phyloP scores from a whole-genome alignment of 2,888 invertebrate species.

The Palloptera scutellata region DNA sequence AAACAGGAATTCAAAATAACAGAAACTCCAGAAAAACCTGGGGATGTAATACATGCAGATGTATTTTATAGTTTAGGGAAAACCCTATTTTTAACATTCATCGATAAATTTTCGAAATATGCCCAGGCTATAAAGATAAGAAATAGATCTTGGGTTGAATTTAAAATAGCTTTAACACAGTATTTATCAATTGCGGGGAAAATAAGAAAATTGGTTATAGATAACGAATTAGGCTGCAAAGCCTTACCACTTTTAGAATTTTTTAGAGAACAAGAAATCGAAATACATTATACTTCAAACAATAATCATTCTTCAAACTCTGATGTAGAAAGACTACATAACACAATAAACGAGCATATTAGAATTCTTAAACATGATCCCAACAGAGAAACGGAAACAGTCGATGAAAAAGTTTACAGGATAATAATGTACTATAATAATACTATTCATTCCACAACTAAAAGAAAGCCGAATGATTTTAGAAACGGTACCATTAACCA shows the following conservation, averaged over 20 bases:
- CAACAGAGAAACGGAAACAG: slow-evolving; percentile 28
- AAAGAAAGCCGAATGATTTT: slow-evolving; percentile 22
- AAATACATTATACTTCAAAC: no score
- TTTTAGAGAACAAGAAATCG: slow-evolving; percentile 24
- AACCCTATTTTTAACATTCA: slow-evolving; percentile 40
- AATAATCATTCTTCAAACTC: no score
- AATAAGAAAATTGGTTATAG: slow-evolving; percentile 31
- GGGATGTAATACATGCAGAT: slow-evolving; percentile 42
- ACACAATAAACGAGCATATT: slow-evolving; percentile 22
- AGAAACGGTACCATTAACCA: slow-evolving; percentile 8
- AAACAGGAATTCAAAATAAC: slow-evolving; percentile 4
- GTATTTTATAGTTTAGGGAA: slow-evolving; percentile 39
- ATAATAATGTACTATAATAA: slow-evolving; percentile 38
- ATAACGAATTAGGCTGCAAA: slow-evolving; percentile 39
- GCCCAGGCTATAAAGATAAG: slow-evolving; percentile 38
- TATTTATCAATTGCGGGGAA: slow-evolving; percentile 30
- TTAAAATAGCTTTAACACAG: no score
- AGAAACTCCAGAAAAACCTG: slow-evolving; percentile 42
- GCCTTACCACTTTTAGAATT: slow-evolving; percentile 31
- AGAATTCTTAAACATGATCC: slow-evolving; percentile 32
- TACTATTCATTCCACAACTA: slow-evolving; percentile 33
- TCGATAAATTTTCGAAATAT: slow-evolving; percentile 45
- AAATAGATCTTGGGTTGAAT: slow-evolving; percentile 36
- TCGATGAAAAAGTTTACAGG: slow-evolving; percentile 32
- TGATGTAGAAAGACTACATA: no score